phyloP scores from a whole-genome alignment of 2,888 invertebrate genomes.

The Eulithis prunata region DNA sequence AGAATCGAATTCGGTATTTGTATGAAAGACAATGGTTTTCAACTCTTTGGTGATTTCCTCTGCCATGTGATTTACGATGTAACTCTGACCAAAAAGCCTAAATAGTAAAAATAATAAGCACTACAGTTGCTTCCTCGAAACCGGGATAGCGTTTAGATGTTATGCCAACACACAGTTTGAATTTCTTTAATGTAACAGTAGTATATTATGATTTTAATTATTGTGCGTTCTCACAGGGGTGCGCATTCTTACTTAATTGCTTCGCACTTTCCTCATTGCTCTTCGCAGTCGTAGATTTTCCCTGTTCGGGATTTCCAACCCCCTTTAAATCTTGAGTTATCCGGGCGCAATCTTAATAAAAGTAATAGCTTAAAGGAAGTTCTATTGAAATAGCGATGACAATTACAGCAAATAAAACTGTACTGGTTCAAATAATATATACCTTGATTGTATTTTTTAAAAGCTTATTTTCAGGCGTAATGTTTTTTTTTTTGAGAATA shows the following conservation, averaged over 20 bases:
- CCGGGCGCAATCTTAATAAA: conserved; percentile 11
- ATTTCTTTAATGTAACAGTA: conserved; percentile 7
- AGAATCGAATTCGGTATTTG: no score
- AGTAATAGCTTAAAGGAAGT: conserved; percentile 3
- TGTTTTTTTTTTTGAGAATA: no score
- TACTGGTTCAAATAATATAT: no score
- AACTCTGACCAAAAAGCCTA: no score
- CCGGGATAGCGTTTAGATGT: no score
- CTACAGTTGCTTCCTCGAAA: no score
- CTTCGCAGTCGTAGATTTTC: conserved; percentile 18
- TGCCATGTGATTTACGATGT: no score
- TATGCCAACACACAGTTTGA: neutral
- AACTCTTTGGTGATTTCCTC: no score
- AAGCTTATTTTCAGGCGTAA: neutral
- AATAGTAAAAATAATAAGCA: no score
- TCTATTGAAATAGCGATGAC: conserved; percentile 8
- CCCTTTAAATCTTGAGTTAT: conserved; percentile 7
- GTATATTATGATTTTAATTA: conserved; percentile 25
- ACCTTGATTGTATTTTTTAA: neutral
- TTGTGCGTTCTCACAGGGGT: conserved; percentile 22
- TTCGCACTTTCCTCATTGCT: conserved; percentile 28
- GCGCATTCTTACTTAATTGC: conserved; percentile 30
- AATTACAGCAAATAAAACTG: conserved; percentile 4
- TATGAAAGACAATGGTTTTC: no score
- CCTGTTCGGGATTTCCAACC: conserved; percentile 17